phyloP scores from a whole-genome alignment of 2,797 vertebrate genomes.

The Pipistrellus kuhlii region DNA sequence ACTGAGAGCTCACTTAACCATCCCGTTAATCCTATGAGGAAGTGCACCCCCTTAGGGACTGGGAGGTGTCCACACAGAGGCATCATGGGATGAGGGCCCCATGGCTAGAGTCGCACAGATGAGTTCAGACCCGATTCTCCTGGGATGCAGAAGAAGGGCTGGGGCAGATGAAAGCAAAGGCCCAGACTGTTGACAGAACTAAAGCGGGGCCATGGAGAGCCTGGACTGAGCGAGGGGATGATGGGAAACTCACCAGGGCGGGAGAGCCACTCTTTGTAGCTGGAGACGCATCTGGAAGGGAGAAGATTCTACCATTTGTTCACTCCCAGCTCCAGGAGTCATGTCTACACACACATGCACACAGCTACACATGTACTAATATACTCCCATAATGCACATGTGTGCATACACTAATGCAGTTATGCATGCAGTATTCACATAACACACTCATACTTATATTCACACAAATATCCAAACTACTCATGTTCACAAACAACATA shows the following conservation, averaged over 20 bases:
- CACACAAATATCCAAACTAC: not conserved
- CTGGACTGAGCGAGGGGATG: not conserved
- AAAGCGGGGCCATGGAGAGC: not conserved
- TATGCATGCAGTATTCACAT: not conserved
- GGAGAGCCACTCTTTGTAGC: not conserved
- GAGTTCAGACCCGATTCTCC: not conserved
- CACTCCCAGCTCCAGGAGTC: not conserved
- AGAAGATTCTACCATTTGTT: not conserved
- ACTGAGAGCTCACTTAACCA: not conserved
- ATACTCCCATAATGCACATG: not conserved
- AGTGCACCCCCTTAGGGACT: no score
- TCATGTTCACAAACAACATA: not conserved
- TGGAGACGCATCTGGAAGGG: not conserved
- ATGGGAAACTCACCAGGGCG: not conserved
- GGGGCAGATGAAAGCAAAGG: no score
- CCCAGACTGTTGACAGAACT: not conserved
- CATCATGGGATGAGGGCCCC: not conserved
- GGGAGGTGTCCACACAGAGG: not conserved
- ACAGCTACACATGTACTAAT: not conserved
- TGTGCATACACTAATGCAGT: not conserved
- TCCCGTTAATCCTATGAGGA: not conserved
- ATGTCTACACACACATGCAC: not conserved
- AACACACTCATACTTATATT: not conserved
- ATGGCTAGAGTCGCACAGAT: not conserved
- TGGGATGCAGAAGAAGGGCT: no score